phyloP scores from a whole-genome alignment of 2,113 vertebrate genomes.

The Illadopsis cleaveri region DNA sequence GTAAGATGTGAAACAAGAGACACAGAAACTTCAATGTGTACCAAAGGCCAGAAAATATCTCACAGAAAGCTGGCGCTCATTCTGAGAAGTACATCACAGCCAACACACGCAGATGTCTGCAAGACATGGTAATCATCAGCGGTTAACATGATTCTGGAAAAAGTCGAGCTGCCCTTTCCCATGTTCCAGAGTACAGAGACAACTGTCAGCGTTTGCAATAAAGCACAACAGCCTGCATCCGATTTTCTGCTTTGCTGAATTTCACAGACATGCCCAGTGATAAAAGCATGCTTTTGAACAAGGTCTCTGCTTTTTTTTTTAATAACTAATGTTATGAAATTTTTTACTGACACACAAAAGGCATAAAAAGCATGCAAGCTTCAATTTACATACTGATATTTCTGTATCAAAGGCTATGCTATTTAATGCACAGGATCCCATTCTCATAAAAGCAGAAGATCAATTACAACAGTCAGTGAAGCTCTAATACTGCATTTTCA shows the following conservation, averaged over 20 bases:
- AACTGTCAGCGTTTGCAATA: slow-evolving; percentile 3
- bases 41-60: not conserved
- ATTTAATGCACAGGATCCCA: not conserved
- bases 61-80: not conserved
- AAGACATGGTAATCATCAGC: not conserved
- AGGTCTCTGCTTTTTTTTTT: not conserved
- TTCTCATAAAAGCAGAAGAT: slow-evolving; percentile 14
- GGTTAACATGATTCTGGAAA: slow-evolving; percentile 21
- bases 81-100: not conserved
- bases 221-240: not conserved
- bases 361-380: not conserved
- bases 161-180: slow-evolving; percentile 28
- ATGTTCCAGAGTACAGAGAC: slow-evolving; percentile 6
- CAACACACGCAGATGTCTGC: slow-evolving; percentile 7
- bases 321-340: not conserved
- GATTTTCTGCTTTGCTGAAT: slow-evolving; percentile 36
- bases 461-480: not conserved
- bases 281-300: not conserved
- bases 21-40: not conserved
- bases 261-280: not conserved
- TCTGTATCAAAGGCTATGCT: not conserved
- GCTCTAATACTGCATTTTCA: slow-evolving; percentile 13
- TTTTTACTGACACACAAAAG: slow-evolving; percentile 13
- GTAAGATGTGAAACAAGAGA: not conserved
- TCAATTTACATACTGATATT: not conserved